phyloP scores from a whole-genome alignment of 2,888 invertebrate genomes.

The Eucera pruinosa region DNA sequence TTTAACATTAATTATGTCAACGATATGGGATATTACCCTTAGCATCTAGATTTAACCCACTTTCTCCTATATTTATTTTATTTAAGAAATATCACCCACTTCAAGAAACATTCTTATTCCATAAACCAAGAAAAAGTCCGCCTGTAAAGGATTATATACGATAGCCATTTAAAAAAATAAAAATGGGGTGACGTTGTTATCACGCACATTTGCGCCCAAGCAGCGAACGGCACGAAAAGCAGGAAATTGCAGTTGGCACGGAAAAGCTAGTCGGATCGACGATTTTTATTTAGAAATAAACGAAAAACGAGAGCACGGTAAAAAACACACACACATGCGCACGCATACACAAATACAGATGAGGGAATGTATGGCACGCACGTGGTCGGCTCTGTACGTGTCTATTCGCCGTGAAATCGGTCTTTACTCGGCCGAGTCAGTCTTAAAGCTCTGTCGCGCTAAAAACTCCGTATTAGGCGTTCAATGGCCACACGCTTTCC shows the following conservation, averaged over 20 bases:
- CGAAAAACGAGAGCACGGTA: neutral
- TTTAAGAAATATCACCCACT: too few species aligned
- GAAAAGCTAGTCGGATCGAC: slow-evolving; percentile 9
- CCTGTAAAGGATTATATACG: too few species aligned
- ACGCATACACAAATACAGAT: too few species aligned
- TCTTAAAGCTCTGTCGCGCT: slow-evolving; percentile 53
- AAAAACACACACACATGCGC: too few species aligned
- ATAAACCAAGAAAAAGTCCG: too few species aligned
- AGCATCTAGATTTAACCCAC: too few species aligned
- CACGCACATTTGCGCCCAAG: neutral
- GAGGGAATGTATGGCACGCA: slow-evolving; percentile 12
- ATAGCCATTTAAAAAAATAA: slow-evolving; percentile 21
- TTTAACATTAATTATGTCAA: too few species aligned
- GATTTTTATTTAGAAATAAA: slow-evolving; percentile 42
- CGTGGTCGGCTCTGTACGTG: slow-evolving; percentile 22
- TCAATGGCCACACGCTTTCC: slow-evolving; percentile 42
- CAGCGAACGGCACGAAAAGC: neutral
- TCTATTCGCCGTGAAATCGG: slow-evolving; percentile 44
- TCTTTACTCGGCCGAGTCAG: slow-evolving; percentile 37
- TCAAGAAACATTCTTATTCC: too few species aligned
- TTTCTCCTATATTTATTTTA: too few species aligned
- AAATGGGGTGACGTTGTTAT: slow-evolving; percentile 1
- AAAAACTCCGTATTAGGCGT: slow-evolving; percentile 58
- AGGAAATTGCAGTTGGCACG: slow-evolving; percentile 20
- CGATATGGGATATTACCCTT: too few species aligned